phyloP scores from a whole-genome alignment of 2,797 vertebrate species.

The Helostoma temminkii region DNA sequence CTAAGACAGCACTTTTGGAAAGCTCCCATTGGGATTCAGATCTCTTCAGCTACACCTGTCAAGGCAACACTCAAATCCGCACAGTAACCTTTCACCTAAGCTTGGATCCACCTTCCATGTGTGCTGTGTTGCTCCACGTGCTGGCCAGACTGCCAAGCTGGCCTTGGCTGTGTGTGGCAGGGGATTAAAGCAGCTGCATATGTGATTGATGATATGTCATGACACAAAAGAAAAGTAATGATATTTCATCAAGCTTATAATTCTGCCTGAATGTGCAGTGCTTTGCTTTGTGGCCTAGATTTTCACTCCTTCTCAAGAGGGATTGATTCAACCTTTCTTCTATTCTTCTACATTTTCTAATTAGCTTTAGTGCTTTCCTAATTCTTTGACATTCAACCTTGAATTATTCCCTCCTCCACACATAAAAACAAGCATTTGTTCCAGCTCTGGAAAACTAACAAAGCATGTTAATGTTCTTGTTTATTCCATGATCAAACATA shows the following conservation, averaged over 20 bases:
- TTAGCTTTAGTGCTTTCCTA: conserved; percentile 75
- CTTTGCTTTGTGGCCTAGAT: conserved; percentile 72
- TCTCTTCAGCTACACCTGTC: conserved; percentile 72
- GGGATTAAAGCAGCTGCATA: conserved; percentile 66
- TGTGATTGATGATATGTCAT: conserved; percentile 86
- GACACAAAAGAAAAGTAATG: conserved; percentile 74
- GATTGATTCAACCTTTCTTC: conserved; percentile 77
- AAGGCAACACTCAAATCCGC: conserved; percentile 51
- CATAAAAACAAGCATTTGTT: conserved; percentile 77
- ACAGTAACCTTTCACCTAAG: conserved; percentile 50
- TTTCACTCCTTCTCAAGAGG: conserved; percentile 56
- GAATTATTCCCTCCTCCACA: conserved; percentile 75
- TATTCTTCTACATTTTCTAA: conserved; percentile 76
- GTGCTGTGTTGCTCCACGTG: conserved; percentile 14
- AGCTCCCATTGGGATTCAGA: conserved; percentile 67
- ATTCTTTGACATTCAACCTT: conserved; percentile 83
- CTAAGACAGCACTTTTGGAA: conserved; percentile 69
- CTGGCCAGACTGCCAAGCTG: conserved; percentile 6
- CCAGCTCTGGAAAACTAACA: conserved; percentile 80
- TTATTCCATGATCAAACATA: conserved; percentile 85
- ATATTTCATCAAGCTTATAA: conserved; percentile 66
- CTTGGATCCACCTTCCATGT: conserved; percentile 46
- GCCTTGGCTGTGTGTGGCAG: conserved; percentile 24
- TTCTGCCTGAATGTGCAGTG: conserved; percentile 36
- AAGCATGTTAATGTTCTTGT: conserved; percentile 83